phyloP scores from a whole-genome alignment of 1,140 invertebrate genomes.

The Coenobita brevimanus region DNA sequence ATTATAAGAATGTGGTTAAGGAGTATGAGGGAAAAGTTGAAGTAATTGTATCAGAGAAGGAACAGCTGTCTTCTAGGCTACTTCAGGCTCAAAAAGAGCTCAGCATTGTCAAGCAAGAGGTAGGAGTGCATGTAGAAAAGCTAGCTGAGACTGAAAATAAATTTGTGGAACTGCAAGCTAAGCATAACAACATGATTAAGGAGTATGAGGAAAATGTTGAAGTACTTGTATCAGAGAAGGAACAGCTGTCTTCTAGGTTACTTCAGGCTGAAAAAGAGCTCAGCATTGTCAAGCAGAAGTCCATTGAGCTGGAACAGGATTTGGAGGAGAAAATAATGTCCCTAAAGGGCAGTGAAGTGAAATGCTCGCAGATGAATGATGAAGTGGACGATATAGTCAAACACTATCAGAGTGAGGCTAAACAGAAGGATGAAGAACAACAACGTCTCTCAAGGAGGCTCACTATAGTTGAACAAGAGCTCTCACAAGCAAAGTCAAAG shows the following conservation, averaged over 20 bases:
- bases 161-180: neutral
- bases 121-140: neutral
- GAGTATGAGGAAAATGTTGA: neutral
- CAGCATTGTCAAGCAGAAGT: too few relatives aligned
- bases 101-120: neutral
- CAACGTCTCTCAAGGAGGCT: too few relatives aligned
- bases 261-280: too few relatives aligned
- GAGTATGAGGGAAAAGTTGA: too few relatives aligned
- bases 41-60: neutral
- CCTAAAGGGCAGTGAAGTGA: neutral
- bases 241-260: too few relatives aligned
- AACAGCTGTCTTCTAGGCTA: neutral
- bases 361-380: neutral
- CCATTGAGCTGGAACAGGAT: neutral
- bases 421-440: neutral
- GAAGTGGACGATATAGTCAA: slow-evolving; percentile 21
- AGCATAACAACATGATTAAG: neutral
- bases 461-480: too few relatives aligned
- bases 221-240: neutral
- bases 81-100: too few relatives aligned
- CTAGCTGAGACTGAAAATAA: neutral
- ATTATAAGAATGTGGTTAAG: neutral
- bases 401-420: neutral
- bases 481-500: neutral
- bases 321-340: neutral